Evolutionary conservation across 1,140 invertebrate genomes (phyloP), one percentile per base, ranked within the genome.

Genomic region (Brachionus calyciflorus): DNA sequence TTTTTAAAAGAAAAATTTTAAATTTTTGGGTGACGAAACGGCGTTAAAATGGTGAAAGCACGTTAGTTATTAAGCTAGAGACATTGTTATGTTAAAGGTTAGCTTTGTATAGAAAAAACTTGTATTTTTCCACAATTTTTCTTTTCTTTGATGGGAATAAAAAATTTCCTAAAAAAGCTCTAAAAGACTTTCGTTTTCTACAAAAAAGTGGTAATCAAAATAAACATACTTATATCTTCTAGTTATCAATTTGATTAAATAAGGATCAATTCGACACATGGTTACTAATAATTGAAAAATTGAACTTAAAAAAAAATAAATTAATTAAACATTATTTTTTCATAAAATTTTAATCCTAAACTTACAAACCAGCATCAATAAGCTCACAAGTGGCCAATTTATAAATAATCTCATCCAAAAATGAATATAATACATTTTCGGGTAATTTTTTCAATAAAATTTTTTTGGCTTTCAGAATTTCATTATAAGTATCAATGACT

Each of bases 401-500:
- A 41, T 73, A 73, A 1, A 73, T 40, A 26, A 73, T 49, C 30
- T 73, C 69, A 55, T 73, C 69, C 12, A 73, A 51, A 73, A 73
- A 55, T 2, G 37, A 21, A 19, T 73, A 21, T 1, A 73, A 37
- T 9, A 41, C 30, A 51, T 12, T 55, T 33, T 73, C 46, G 19
- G 19, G 26, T 2, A 73, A 6, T 51, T 14, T 49, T 19, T 49
- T 41, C 2, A 73, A n/a, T 17, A 53, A 30, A 24, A 9, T 73
- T 14, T 51, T 53, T 73, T 73, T 73, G n/a, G 19, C 19, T 33
- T 73, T 73, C 5, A 73, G 14, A 9, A 73, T 26, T 51, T 48
- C 6, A 21, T 55, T 51, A 17, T 51, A 51, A 21, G 44, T 26
- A 24, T 73, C 26, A 37, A 73, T 55, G 12, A 73, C 69, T 30